Evolutionary conservation across 30 jellyfish, hydroid and myxozoan species (phyloP).

Genomic region (Chrysaora quinquecirrha): DNA sequence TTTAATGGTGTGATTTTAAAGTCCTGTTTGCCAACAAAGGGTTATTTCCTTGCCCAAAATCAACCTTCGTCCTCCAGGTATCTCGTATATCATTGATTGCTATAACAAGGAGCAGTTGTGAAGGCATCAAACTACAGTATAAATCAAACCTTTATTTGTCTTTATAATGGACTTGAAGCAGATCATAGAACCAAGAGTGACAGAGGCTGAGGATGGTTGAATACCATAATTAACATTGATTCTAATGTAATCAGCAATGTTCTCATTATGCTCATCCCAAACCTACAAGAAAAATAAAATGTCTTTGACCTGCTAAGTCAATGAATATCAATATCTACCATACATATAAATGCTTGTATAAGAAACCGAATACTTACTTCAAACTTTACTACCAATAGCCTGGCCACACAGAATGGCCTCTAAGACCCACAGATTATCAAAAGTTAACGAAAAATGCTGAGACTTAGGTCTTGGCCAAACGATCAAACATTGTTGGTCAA

Average conservation of each 20-base stretch:
- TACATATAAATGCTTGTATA: no score
- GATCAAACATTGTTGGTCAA: no score
- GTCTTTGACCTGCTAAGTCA: background rate
- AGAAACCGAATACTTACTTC: background rate
- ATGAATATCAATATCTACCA: background rate
- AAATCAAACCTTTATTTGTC: slow-evolving; percentile 6
- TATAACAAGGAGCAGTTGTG: no score
- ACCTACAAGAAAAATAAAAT: slow-evolving; percentile 53
- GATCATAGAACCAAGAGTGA: slow-evolving; percentile 68
- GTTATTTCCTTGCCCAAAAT: no score
- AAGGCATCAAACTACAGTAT: no score
- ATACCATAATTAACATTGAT: slow-evolving; percentile 71
- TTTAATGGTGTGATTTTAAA: no score
- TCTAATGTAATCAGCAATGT: slow-evolving; percentile 82
- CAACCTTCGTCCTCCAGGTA: no score
- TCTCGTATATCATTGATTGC: no score
- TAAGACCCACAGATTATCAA: background rate
- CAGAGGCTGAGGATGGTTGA: slow-evolving; percentile 62
- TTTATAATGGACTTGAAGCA: slow-evolving; percentile 66
- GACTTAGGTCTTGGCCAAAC: background rate
- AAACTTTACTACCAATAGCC: background rate
- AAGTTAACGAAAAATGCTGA: background rate
- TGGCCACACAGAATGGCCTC: no score
- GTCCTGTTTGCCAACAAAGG: no score
- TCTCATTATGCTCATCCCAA: slow-evolving; percentile 80